phyloP scores from a whole-genome alignment of 1,140 invertebrate genomes.

The Cyrtorhinus lividipennis region DNA sequence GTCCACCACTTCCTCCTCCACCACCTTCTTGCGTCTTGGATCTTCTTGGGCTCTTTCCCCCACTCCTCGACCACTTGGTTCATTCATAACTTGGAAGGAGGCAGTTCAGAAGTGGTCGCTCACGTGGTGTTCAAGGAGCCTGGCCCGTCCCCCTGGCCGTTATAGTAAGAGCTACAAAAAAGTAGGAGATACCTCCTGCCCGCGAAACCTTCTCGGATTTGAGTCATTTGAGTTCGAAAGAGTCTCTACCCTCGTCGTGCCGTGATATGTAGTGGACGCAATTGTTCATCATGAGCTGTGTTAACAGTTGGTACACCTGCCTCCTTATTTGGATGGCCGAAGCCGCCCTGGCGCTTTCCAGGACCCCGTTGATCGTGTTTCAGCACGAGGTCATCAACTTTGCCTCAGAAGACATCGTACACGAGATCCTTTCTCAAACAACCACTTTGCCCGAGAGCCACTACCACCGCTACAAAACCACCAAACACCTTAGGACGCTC shows the following conservation, averaged over 20 bases:
- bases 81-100: constrained; percentile 8
- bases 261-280: not conserved
- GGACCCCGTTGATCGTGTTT: constrained; percentile 17
- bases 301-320: not conserved
- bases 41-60: not conserved
- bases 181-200: not conserved
- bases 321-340: constrained; percentile 6
- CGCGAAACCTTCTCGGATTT: not conserved
- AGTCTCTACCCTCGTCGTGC: not conserved
- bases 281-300: not conserved
- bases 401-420: constrained; percentile 10
- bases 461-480: constrained; percentile 10
- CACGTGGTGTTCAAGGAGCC: constrained; percentile 2
- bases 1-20: not conserved
- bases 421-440: constrained; percentile 6
- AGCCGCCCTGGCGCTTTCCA: constrained; percentile 4
- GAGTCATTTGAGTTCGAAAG: not conserved
- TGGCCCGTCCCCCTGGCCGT: not conserved
- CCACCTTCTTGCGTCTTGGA: not conserved
- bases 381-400: constrained; percentile 13
- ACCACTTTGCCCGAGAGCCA: not conserved
- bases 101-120: constrained; percentile 7
- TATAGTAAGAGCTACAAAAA: not conserved
- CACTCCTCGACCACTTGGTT: not conserved
- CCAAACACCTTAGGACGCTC: constrained; percentile 17